Percentiles rank a stretch among this genome's conserved stretches.
Evolutionary conservation across 2,888 invertebrate species (phyloP).

Genomic region (Axea sp.): DNA sequence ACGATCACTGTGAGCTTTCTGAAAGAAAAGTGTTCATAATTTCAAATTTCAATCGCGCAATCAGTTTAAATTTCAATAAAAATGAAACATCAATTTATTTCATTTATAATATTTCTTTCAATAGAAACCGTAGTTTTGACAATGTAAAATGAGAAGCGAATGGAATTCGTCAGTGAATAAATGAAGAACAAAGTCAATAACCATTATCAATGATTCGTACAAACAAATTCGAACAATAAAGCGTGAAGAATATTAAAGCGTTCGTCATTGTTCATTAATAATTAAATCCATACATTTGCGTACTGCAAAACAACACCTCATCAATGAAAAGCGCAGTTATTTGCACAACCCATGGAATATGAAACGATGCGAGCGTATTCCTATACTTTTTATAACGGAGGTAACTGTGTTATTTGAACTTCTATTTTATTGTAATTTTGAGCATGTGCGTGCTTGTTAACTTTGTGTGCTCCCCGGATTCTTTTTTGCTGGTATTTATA

Average conservation of each 20-base stretch:
- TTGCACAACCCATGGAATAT: conserved; percentile 28
- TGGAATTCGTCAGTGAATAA: not conserved
- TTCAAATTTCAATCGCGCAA: too few relatives aligned
- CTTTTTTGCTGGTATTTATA: too few relatives aligned
- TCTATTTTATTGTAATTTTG: conserved; percentile 41
- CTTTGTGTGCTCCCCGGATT: conserved; percentile 3
- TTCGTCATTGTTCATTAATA: conserved; percentile 38
- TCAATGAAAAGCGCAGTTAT: conserved; percentile 31
- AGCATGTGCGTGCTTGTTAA: conserved; percentile 22
- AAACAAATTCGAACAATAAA: conserved; percentile 20
- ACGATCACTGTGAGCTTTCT: too few relatives aligned
- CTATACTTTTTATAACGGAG: not conserved
- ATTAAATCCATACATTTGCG: conserved; percentile 24
- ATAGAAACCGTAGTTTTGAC: too few relatives aligned
- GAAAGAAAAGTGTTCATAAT: too few relatives aligned
- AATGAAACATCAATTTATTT: too few relatives aligned
- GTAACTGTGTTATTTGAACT: conserved; percentile 6
- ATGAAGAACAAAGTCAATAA: conserved; percentile 1
- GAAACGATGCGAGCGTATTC: conserved; percentile 9
- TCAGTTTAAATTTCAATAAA: too few relatives aligned
- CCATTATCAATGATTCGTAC: conserved; percentile 10
- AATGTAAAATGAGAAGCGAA: too few relatives aligned
- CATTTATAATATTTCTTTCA: too few relatives aligned
- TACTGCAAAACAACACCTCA: conserved; percentile 21
- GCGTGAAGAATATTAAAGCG: conserved; percentile 31